Evolutionary conservation across 2,888 invertebrate species (phyloP).

Genomic region (Euspilapteryx auroguttella): DNA sequence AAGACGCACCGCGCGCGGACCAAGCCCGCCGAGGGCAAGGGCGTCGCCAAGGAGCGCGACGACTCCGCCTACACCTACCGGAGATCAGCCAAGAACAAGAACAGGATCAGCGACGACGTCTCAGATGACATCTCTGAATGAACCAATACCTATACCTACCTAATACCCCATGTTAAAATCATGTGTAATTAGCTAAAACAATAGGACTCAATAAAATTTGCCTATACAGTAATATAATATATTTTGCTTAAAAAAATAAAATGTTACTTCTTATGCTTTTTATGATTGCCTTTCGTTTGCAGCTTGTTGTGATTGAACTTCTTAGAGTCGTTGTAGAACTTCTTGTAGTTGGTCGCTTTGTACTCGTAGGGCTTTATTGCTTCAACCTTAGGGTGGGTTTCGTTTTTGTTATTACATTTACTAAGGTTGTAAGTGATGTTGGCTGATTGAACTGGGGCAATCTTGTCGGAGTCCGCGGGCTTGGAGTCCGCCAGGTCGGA

Average conservation of each 20-base stretch:
- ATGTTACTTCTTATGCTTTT: conserved; percentile 17
- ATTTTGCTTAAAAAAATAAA: conserved; percentile 10
- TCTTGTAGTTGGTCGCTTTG: conserved; percentile 27
- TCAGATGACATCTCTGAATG: conserved; percentile 41
- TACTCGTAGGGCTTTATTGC: conserved; percentile 13
- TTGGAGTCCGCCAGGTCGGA: no score
- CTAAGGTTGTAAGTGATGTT: no score
- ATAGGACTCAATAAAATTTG: no score
- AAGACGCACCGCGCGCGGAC: conserved; percentile 14
- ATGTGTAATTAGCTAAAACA: no score
- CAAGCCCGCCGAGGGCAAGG: conserved; percentile 29
- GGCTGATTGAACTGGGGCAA: no score
- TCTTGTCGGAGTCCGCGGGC: no score
- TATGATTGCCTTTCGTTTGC: conserved; percentile 29
- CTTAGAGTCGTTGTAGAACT: conserved; percentile 23
- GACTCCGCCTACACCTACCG: conserved; percentile 24
- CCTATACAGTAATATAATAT: neutral
- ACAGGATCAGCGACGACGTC: conserved; percentile 34
- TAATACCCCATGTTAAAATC: no score
- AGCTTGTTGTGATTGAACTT: conserved; percentile 25
- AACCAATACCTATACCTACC: no score
- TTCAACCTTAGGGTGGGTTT: neutral
- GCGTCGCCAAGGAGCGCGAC: conserved; percentile 26
- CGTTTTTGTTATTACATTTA: no score
- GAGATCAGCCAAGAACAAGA: conserved; percentile 30